phyloP scores from a whole-genome alignment of 2,113 vertebrate genomes.

The Nibea albiflora region DNA sequence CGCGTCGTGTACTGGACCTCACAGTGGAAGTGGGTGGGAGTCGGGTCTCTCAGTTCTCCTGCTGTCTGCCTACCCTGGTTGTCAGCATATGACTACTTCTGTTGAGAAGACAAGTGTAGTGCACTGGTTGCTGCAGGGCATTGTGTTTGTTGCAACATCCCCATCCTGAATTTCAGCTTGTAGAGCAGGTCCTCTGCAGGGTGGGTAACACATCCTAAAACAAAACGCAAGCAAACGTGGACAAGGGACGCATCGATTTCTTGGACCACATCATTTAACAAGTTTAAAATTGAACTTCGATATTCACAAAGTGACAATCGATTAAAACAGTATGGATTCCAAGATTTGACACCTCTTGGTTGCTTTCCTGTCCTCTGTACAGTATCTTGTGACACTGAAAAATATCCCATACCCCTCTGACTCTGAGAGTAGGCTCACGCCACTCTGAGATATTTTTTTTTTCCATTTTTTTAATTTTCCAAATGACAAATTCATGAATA shows the following conservation, averaged over 20 bases:
- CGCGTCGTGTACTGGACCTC: neutral
- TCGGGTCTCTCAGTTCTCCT: constrained; percentile 19
- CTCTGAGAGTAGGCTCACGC: neutral
- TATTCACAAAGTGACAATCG: neutral
- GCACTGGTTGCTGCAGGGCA: constrained; percentile 50
- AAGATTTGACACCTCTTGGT: neutral
- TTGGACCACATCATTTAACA: neutral
- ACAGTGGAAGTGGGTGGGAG: constrained; percentile 35
- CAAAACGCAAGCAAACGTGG: constrained; percentile 25
- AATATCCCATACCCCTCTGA: neutral
- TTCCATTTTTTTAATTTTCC: neutral
- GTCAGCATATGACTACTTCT: constrained; percentile 40
- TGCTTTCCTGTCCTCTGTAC: neutral
- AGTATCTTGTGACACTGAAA: neutral
- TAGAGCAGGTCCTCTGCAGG: constrained; percentile 7
- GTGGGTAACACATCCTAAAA: constrained; percentile 39
- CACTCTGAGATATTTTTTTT: neutral
- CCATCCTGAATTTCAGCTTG: constrained; percentile 25
- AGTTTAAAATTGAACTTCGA: neutral
- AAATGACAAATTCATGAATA: constrained; percentile 29
- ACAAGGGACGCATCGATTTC: neutral
- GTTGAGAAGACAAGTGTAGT: constrained; percentile 37
- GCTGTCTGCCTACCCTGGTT: constrained; percentile 28
- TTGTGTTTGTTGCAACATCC: constrained; percentile 55
- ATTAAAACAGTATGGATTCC: neutral